phyloP scores from a whole-genome alignment of 2,888 invertebrate species.

The Thysanoteuthis rhombus region DNA sequence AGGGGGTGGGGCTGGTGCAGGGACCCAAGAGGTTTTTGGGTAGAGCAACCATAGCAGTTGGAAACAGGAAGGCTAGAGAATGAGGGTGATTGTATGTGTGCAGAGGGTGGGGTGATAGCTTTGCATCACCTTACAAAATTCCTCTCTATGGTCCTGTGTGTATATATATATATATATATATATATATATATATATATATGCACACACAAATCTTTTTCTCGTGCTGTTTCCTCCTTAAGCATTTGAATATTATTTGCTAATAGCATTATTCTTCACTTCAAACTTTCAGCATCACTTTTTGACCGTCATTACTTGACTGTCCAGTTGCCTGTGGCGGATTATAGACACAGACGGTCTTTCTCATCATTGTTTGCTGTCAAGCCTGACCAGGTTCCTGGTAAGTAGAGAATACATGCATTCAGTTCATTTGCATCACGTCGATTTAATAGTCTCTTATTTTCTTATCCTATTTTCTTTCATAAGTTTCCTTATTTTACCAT shows the following conservation, averaged over 20 bases:
- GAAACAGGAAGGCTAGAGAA: too few relatives aligned
- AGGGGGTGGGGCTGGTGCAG: too few relatives aligned
- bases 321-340: conserved; percentile 53
- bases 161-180: too few relatives aligned
- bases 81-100: too few relatives aligned
- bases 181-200: too few relatives aligned
- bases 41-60: too few relatives aligned
- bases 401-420: background rate
- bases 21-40: too few relatives aligned
- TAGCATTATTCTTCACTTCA: background rate
- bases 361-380: conserved; percentile 53
- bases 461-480: background rate
- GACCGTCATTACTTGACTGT: conserved; percentile 59
- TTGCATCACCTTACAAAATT: too few relatives aligned
- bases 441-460: background rate
- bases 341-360: conserved; percentile 50
- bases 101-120: too few relatives aligned
- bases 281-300: conserved; percentile 45
- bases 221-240: background rate
- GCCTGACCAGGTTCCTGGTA: conserved; percentile 53
- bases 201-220: background rate
- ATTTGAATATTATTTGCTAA: background rate
- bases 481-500: background rate
- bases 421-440: background rate
- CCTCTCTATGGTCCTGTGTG: too few relatives aligned